Conservation (phyloP, 2,113 vertebrate genomes). For the Pseudonaja textilis region DNA sequence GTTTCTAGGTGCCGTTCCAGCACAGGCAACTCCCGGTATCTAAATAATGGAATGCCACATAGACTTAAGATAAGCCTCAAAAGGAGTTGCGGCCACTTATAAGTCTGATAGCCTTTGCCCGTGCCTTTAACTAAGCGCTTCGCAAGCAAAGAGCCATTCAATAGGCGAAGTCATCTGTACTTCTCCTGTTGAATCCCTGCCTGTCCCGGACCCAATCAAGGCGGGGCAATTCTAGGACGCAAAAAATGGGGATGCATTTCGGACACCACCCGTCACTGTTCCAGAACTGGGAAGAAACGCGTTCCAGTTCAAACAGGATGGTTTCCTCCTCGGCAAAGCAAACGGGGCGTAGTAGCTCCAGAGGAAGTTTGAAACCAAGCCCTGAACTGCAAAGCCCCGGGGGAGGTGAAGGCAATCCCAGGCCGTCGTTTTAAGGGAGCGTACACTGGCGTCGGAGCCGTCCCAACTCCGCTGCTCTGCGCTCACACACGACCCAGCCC, state of each 20-base stretch:
- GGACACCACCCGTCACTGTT: too few relatives aligned
- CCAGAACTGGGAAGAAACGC: background rate
- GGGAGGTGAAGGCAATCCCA: background rate
- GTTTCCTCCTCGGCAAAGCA: conserved; percentile 3
- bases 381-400: background rate
- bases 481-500: background rate
- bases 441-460: background rate
- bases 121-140: background rate
- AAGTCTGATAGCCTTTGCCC: background rate
- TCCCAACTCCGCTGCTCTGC: background rate
- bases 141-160: background rate
- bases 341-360: background rate
- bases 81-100: background rate
- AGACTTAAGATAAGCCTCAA: background rate
- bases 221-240: background rate
- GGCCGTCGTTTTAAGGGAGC: background rate
- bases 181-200: background rate
- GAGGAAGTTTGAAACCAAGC: background rate
- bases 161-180: background rate
- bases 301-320: background rate
- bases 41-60: background rate
- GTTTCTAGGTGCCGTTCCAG: background rate
- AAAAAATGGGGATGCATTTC: background rate
- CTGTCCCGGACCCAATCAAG: background rate
- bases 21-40: background rate